Base-by-base conservation (phyloP, 2,113 vertebrate genomes). In the Amphiprion percula region DNA sequence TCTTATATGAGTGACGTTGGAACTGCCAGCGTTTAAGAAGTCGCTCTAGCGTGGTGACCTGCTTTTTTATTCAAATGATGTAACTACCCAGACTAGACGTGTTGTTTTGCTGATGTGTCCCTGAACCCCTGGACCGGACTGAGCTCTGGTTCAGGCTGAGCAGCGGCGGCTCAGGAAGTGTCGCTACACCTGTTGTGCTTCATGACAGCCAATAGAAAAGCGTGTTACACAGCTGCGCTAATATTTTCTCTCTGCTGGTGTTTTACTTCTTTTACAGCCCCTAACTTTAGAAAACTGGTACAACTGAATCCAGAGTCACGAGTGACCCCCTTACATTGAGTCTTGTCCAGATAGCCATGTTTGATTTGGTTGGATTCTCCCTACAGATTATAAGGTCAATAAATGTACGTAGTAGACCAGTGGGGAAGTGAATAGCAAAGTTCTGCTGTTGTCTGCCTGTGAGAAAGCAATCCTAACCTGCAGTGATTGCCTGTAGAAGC, bases 171-270 rank as follows among this genome's bases (percentile, higher is more conserved):
- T 44, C 14, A 12, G 41, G 2, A 33, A 16, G 2, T 1, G 37
- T 33, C 54, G 10, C 16, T 77, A 70, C 80, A 87, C 85, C 85
- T 87, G 85, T 80, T 78, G 85, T 60, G 21, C 37, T 21, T 16
- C 23, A 17, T 17, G 12, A 9, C 1, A 72, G 62, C 80, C 80
- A 83, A 82, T 79, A 24, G 41, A 12, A 53, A 46, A n/a, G 2
- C 39, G 0, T 6, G 44, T 61, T 44, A 19, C 68, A 16, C 7
- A n/a, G 47, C 4, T 2, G 10, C 4, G 14, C 76, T 28, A 14
- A 11, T 24, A 0, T 46, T n/a, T 44, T 12, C 2, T 14, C 59
- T 56, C 53, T 33, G 47, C 44, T 30, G 47, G 10, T 39, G 61
- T 63, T 30, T 17, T 41, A 15, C 21, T 19, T 23, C 46, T 44